Evolutionary conservation across 2,888 invertebrate species (phyloP).

Genomic region (Hybos culiciformis): DNA sequence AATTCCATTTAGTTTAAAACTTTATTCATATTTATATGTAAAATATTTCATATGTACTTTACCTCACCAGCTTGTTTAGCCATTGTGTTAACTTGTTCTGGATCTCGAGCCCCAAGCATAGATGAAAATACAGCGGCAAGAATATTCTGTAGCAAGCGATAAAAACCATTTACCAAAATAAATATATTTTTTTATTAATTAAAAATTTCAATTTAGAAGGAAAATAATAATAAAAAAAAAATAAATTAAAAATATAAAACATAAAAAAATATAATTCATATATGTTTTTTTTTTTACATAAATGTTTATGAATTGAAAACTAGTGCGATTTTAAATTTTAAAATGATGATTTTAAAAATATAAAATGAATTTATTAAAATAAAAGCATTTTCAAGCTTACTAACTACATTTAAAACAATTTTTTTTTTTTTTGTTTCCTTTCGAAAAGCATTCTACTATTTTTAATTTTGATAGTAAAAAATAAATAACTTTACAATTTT

Average conservation of each 20-base stretch:
- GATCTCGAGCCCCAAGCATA: constrained; percentile 82
- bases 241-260: neutral
- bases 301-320: too few relatives aligned
- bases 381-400: neutral
- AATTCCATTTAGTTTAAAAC: neutral
- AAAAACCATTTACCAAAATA: constrained; percentile 22
- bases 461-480: neutral
- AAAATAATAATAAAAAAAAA: neutral
- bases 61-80: constrained; percentile 93
- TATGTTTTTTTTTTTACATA: too few relatives aligned
- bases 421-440: neutral
- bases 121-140: constrained; percentile 84
- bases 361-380: too few relatives aligned
- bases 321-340: too few relatives aligned
- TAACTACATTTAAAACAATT: neutral
- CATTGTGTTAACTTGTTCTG: constrained; percentile 83
- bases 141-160: constrained; percentile 67
- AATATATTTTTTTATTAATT: constrained; percentile 9
- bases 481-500: too few relatives aligned
- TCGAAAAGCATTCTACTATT: neutral
- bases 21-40: constrained; percentile 9
- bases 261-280: too few relatives aligned
- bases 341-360: too few relatives aligned
- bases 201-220: constrained; percentile 4
- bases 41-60: constrained; percentile 38